These are phyloP conservation scores for Drosophila rufa DNA, from an alignment of 1,140 invertebrate species.

Conservation along the genomic window DNA sequence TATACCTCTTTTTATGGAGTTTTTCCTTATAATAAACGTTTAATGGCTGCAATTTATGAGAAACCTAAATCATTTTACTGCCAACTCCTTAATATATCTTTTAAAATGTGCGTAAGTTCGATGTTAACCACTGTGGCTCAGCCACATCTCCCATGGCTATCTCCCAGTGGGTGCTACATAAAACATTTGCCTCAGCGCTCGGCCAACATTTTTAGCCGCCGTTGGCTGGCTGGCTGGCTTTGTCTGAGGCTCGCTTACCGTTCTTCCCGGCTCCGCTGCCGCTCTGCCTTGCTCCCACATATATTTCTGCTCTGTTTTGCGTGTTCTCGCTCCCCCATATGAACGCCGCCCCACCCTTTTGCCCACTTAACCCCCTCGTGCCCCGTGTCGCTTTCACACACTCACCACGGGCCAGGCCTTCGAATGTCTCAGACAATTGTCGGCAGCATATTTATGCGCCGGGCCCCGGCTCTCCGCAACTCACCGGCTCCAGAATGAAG, in stretches of 20 bases:
- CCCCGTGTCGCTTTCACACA: conserved; percentile 28
- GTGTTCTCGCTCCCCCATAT: conserved; percentile 35
- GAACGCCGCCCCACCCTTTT: background rate
- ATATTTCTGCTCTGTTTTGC: conserved; percentile 58
- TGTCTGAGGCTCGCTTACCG: conserved; percentile 64
- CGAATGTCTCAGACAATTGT: conserved; percentile 78
- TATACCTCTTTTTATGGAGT: background rate
- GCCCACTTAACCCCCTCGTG: conserved; percentile 2
- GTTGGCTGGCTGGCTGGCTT: conserved; percentile 60
- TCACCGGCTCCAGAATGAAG: conserved; percentile 2
- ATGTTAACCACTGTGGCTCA: conserved; percentile 15
- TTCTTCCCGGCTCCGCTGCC: background rate
- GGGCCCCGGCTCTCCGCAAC: conserved; percentile 36
- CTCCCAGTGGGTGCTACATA: conserved; percentile 63
- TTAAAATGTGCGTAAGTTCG: background rate
- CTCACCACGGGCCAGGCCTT: conserved; percentile 41
- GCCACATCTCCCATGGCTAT: conserved; percentile 55
- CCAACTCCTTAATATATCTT: background rate
- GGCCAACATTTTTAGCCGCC: conserved; percentile 74
- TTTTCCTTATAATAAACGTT: background rate
- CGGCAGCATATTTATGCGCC: conserved; percentile 76
- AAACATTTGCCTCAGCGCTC: conserved; percentile 62
- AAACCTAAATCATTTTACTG: background rate
- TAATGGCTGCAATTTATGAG: too few species aligned
- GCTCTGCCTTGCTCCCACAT: conserved; percentile 12